These are phyloP conservation scores for Furnarius figulus DNA, from an alignment of 2,113 vertebrate species.

Conservation along the genomic window DNA sequence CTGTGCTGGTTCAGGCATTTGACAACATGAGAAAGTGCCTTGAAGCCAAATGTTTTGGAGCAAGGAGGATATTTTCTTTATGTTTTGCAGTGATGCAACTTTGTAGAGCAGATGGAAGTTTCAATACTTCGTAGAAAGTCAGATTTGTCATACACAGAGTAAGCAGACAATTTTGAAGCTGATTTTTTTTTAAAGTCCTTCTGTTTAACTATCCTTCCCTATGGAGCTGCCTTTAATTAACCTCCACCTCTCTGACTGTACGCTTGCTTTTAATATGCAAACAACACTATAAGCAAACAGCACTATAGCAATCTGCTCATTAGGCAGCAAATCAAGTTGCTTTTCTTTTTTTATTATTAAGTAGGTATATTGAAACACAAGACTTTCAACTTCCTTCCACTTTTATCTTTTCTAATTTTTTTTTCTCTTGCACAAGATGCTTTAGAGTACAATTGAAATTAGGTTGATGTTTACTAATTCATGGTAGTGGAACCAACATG, in stretches of 20 bases:
- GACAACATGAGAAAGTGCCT: not conserved
- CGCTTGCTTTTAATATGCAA: constrained; percentile 13
- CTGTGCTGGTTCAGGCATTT: not conserved
- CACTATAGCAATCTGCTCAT: not conserved
- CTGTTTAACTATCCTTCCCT: not conserved
- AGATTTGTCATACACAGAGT: not conserved
- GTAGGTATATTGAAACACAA: not conserved
- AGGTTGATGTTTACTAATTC: not conserved
- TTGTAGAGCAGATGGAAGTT: not conserved
- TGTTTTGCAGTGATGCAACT: not conserved
- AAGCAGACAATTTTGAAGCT: not conserved
- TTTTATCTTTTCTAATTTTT: not conserved
- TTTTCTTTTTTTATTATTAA: not conserved
- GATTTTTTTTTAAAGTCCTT: not conserved
- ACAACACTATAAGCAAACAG: not conserved
- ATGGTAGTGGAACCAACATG: not conserved
- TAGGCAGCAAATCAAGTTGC: not conserved
- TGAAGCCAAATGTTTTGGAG: not conserved
- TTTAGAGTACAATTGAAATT: not conserved
- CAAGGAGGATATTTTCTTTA: not conserved
- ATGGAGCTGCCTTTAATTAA: not conserved
- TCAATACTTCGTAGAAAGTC: not conserved
- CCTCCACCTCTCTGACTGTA: not conserved
- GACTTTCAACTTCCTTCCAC: not conserved
- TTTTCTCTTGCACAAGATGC: not conserved